A percentile compares a stretch with the other conserved stretches of the same genome.
These are phyloP conservation scores for Pseudorasbora parva DNA, from an alignment of 2,113 vertebrate species.

Conservation along the genomic window DNA sequence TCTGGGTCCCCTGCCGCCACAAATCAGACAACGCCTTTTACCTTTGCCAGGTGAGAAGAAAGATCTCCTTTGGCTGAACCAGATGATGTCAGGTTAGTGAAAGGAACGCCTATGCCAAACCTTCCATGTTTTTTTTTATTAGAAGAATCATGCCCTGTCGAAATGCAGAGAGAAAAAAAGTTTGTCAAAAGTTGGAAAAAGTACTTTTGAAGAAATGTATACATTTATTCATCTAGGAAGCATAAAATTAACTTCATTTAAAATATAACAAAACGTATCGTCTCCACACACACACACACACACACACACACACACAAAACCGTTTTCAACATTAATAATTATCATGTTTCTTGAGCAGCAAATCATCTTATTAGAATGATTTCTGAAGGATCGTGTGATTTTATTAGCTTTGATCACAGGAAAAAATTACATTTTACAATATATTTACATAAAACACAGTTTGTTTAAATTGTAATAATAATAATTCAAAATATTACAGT, in stretches of 20 bases:
- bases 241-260: too few species aligned
- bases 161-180: neutral
- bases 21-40: neutral
- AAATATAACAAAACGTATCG: too few species aligned
- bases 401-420: neutral
- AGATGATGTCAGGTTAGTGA: neutral
- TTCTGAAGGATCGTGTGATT: neutral
- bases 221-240: too few species aligned
- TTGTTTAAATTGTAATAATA: too few species aligned
- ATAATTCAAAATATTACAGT: neutral
- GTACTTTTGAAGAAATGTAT: too few species aligned
- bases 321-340: neutral
- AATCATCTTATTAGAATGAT: neutral
- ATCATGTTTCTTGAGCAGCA: neutral
- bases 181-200: too few species aligned
- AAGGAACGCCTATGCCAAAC: constrained; percentile 3
- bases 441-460: too few species aligned
- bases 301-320: neutral
- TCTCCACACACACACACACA: too few species aligned
- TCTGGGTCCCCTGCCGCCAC: constrained; percentile 6
- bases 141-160: neutral
- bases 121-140: neutral
- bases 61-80: constrained; percentile 7
- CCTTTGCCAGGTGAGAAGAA: constrained; percentile 6
- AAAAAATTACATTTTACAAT: too few species aligned